Evolutionary conservation across 2,113 vertebrate genomes (phyloP).

Genomic region (Bufo gargarizans): DNA sequence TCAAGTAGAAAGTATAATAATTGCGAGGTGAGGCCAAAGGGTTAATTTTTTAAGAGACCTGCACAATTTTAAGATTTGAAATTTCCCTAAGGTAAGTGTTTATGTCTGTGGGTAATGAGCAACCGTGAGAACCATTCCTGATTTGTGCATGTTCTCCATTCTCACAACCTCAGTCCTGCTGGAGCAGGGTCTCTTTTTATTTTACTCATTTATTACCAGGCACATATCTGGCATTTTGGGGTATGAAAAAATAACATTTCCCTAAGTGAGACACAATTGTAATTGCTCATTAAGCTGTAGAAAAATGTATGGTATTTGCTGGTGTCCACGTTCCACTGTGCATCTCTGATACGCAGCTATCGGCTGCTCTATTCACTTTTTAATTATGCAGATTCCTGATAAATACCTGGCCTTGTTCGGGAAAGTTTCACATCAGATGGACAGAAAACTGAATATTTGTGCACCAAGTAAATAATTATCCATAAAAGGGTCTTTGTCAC

Average conservation of each 20-base stretch:
- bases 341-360: conserved; percentile 45
- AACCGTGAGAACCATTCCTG: conserved; percentile 3
- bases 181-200: background rate
- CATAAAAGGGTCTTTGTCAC: conserved; percentile 2
- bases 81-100: background rate
- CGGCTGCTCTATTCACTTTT: conserved; percentile 27
- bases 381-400: conserved; percentile 19
- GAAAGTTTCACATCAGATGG: conserved; percentile 11
- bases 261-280: conserved; percentile 52
- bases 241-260: conserved; percentile 32
- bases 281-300: conserved; percentile 54
- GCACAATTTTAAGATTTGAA: background rate
- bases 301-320: conserved; percentile 48
- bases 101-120: too few relatives aligned
- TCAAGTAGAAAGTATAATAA: background rate
- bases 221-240: background rate
- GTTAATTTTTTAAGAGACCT: background rate
- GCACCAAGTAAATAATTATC: background rate
- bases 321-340: conserved; percentile 42
- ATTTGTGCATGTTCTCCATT: background rate
- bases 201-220: background rate
- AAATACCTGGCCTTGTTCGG: conserved; percentile 51
- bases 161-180: background rate
- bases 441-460: background rate
- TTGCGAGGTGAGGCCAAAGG: background rate